Evolutionary conservation across 1,140 invertebrate genomes (phyloP).

Genomic region (Lepidurus couesii): DNA sequence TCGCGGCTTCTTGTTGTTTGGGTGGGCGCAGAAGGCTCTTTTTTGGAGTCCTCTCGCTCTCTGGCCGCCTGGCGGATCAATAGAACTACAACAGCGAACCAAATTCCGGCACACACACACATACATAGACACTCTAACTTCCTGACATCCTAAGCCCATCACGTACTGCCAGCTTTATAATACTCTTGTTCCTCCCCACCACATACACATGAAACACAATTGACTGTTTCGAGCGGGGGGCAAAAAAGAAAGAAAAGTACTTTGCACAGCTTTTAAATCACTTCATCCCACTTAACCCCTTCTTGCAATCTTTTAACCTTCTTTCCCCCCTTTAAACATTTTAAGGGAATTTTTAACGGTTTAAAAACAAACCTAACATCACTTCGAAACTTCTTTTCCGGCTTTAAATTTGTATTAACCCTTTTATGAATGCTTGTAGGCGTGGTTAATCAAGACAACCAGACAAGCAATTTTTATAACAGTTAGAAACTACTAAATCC

Average conservation of each 20-base stretch:
- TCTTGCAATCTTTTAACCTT: background rate
- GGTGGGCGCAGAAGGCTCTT: background rate
- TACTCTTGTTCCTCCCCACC: background rate
- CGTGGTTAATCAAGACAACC: too few species aligned
- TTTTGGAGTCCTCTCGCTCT: background rate
- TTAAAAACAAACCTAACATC: too few species aligned
- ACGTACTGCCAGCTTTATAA: background rate
- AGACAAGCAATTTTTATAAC: too few species aligned
- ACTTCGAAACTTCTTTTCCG: too few species aligned
- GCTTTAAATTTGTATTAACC: too few species aligned
- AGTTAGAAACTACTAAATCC: too few species aligned
- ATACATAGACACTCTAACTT: background rate
- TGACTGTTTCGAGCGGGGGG: background rate
- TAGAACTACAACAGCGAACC: background rate
- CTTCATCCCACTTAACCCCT: background rate
- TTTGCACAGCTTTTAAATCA: slow-evolving; percentile 12
- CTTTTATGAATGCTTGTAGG: too few species aligned
- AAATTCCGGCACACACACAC: background rate
- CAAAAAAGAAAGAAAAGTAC: background rate
- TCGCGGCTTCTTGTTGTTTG: background rate
- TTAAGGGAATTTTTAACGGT: too few species aligned
- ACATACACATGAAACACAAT: background rate
- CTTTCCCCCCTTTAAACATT: background rate
- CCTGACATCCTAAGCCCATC: slow-evolving; percentile 2
- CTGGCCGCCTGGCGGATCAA: background rate